A percentile compares a stretch with the other conserved stretches of the same genome.
Conservation (phyloP, 2,888 invertebrate species). For the Eudasyphora cyanicolor region DNA sequence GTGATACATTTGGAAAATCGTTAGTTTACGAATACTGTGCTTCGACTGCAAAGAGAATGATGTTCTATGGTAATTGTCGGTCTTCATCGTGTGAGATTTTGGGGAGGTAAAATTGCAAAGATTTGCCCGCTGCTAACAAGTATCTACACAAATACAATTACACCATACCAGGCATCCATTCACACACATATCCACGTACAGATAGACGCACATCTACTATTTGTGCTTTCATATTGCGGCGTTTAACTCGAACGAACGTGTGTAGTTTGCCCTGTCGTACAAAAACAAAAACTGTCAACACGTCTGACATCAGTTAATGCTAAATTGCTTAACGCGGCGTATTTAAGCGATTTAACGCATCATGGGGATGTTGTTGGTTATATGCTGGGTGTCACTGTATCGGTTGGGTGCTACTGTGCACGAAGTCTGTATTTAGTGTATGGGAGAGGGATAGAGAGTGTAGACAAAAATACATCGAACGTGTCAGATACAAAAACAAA, state of each 20-base stretch:
- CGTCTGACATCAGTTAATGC: conserved; percentile 63
- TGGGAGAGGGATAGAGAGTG: not conserved
- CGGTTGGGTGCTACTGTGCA: not conserved
- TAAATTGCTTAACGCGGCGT: conserved; percentile 68
- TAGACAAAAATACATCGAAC: not conserved
- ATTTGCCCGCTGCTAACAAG: not conserved
- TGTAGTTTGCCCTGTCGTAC: not conserved
- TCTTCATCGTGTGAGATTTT: not conserved
- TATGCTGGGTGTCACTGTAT: too few relatives aligned
- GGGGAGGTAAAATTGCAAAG: not conserved
- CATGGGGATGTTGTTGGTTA: conserved; percentile 70
- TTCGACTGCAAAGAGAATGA: not conserved
- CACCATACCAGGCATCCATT: not conserved
- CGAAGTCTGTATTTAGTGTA: not conserved
- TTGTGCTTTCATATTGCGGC: not conserved
- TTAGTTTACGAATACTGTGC: not conserved
- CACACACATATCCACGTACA: not conserved
- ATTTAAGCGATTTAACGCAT: conserved; percentile 77
- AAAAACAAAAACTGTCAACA: conserved; percentile 72
- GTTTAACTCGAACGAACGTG: not conserved
- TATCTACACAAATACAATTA: not conserved
- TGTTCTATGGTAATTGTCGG: not conserved
- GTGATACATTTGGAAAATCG: too few relatives aligned
- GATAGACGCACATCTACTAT: not conserved
- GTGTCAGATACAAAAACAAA: not conserved